Conservation (phyloP, 1,140 invertebrate species). For the Scaptomyza hsui region DNA sequence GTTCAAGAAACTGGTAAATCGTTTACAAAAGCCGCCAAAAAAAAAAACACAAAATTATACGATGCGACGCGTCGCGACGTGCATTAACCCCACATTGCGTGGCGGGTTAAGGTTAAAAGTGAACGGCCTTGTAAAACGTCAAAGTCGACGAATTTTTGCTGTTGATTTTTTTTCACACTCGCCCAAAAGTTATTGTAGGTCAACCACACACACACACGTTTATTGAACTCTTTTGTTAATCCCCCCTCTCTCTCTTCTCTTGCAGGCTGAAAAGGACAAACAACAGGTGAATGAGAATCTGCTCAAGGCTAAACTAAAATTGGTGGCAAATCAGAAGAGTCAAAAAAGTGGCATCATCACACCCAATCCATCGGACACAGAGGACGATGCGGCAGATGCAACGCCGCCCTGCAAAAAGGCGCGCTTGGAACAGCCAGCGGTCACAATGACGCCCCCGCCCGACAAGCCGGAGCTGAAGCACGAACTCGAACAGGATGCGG, state of each 20-base stretch:
- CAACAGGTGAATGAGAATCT: constrained; percentile 70
- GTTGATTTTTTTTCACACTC: constrained; percentile 26
- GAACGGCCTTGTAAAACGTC: constrained; percentile 58
- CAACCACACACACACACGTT: constrained; percentile 38
- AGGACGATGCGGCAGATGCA: constrained; percentile 84
- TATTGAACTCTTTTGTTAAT: constrained; percentile 13
- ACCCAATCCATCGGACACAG: constrained; percentile 85
- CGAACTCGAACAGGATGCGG: constrained; percentile 34
- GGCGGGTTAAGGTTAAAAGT: constrained; percentile 66
- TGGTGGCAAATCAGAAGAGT: constrained; percentile 60
- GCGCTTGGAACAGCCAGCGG: constrained; percentile 64
- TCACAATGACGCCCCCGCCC: constrained; percentile 67
- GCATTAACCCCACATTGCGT: constrained; percentile 50
- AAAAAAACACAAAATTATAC: not conserved
- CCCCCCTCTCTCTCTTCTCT: not conserved
- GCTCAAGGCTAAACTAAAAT: constrained; percentile 74
- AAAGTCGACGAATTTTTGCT: constrained; percentile 23
- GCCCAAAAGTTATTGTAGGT: constrained; percentile 74
- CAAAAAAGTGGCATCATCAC: constrained; percentile 72
- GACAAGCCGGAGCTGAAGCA: constrained; percentile 46
- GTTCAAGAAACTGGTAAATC: constrained; percentile 4
- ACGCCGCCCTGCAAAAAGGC: constrained; percentile 84
- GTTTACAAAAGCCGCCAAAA: not conserved
- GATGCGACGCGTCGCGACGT: constrained; percentile 9
- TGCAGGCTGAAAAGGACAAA: constrained; percentile 63